phyloP scores from a whole-genome alignment of 1,140 invertebrate species.

The Drosophila seguyi region DNA sequence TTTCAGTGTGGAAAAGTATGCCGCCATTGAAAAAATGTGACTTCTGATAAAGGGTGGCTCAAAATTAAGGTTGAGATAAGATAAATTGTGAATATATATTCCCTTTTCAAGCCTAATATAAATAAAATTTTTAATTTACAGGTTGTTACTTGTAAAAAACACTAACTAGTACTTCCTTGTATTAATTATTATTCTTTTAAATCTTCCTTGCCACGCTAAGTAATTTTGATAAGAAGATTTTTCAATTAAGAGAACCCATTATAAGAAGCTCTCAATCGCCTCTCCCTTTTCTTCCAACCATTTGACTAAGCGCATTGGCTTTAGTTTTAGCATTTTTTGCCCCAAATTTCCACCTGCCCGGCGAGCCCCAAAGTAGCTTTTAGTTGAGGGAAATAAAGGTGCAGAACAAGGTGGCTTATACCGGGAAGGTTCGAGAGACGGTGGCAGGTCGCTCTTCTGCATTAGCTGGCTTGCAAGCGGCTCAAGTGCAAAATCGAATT shows the following conservation, averaged over 20 bases:
- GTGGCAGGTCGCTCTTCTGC: conserved; percentile 64
- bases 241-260: not conserved
- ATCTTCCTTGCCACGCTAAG: not conserved
- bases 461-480: conserved; percentile 74
- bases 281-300: conserved; percentile 6
- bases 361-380: conserved; percentile 37
- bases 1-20: conserved; percentile 50
- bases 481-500: conserved; percentile 83
- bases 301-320: conserved; percentile 51
- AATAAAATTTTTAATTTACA: too few species aligned
- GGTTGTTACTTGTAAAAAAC: too few species aligned
- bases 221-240: not conserved
- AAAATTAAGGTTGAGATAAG: not conserved
- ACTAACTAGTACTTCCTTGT: too few species aligned
- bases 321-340: conserved; percentile 61
- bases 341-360: conserved; percentile 53
- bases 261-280: not conserved
- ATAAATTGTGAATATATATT: not conserved
- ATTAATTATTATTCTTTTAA: not conserved
- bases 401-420: not conserved
- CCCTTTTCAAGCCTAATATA: too few species aligned
- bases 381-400: conserved; percentile 1
- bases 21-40: conserved; percentile 1
- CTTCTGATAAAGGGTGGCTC: not conserved
- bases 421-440: not conserved